Percentiles rank a stretch among this genome's conserved stretches.
Conservation (phyloP, 1,140 invertebrate genomes). For the Platorchestia sp. region DNA sequence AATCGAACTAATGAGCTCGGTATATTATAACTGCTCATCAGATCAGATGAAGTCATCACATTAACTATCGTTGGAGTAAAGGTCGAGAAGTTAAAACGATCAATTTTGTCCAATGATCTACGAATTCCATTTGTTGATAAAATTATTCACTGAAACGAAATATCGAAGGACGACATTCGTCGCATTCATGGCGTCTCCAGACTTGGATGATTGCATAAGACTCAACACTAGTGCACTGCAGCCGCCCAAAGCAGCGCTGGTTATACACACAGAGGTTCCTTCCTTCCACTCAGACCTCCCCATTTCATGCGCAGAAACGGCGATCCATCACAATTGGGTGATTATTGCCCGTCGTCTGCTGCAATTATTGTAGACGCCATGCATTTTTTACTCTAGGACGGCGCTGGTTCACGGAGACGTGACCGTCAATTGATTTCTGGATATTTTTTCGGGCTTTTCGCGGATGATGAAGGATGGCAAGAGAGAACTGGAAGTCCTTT, state of each 20-base stretch:
- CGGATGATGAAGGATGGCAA: constrained; percentile 6
- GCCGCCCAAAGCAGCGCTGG: neutral
- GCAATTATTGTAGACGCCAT: constrained; percentile 7
- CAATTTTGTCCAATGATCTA: no score
- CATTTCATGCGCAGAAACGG: neutral
- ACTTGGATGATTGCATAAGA: neutral
- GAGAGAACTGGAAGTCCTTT: neutral
- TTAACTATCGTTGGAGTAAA: neutral
- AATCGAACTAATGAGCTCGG: neutral
- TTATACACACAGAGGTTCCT: constrained; percentile 7
- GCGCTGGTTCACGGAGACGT: neutral
- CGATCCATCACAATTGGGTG: constrained; percentile 6
- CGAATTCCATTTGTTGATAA: neutral
- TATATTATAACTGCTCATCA: neutral
- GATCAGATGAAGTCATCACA: neutral
- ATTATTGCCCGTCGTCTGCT: neutral
- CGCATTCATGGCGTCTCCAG: neutral
- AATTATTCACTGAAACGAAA: neutral
- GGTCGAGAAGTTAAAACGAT: no score
- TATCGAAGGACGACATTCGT: neutral
- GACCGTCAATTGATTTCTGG: neutral
- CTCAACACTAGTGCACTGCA: neutral
- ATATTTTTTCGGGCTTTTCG: neutral
- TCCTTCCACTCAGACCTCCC: neutral
- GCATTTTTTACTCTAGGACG: neutral